phyloP scores from a whole-genome alignment of 2,797 vertebrate genomes.

The Darevskia mixta region DNA sequence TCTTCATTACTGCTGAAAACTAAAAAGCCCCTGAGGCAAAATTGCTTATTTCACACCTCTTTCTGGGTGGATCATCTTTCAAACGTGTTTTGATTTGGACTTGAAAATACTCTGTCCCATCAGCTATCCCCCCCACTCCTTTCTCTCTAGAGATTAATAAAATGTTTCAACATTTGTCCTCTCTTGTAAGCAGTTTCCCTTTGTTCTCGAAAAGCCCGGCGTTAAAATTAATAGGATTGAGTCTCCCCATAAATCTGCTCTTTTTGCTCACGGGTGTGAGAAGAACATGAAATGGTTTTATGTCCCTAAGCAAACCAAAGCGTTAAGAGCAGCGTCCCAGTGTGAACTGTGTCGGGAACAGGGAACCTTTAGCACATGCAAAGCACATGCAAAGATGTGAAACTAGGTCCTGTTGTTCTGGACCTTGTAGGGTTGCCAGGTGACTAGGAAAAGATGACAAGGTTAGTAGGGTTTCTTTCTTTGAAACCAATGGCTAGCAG shows the following conservation, averaged over 20 bases:
- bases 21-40: conserved; percentile 9
- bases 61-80: conserved; percentile 35
- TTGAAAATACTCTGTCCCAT: conserved; percentile 50
- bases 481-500: background rate
- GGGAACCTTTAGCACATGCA: background rate
- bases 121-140: conserved; percentile 44
- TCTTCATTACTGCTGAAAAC: conserved; percentile 53
- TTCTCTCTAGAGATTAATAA: conserved; percentile 67
- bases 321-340: background rate
- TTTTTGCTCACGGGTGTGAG: conserved; percentile 45
- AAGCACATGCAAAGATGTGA: no score
- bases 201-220: conserved; percentile 65
- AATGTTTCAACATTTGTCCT: conserved; percentile 63
- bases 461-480: background rate
- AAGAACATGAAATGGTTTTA: conserved; percentile 45
- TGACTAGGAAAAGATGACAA: background rate
- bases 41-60: conserved; percentile 11
- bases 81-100: conserved; percentile 60
- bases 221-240: conserved; percentile 64
- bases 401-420: no score
- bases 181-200: conserved; percentile 63
- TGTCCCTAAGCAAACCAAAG: background rate
- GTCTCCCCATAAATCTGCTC: conserved; percentile 63
- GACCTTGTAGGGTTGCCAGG: background rate
- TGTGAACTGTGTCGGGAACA: conserved; percentile 8